Base-by-base conservation (phyloP, 2,888 invertebrate species). In the Drosophila gaucha region DNA sequence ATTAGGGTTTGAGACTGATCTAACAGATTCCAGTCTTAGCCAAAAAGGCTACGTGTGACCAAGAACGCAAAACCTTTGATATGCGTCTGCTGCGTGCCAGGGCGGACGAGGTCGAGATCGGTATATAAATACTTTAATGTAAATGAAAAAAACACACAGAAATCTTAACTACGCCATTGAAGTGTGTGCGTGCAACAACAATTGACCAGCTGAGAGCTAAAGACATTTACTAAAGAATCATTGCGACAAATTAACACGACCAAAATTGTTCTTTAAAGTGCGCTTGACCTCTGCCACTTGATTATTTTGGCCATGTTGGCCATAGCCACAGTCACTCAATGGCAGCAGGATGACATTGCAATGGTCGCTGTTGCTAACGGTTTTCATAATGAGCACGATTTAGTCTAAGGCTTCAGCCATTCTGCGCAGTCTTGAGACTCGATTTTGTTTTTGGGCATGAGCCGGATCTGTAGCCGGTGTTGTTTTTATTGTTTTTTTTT, bases 271-370 rank as follows among this genome's bases (percentile, higher is more conserved):
- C 85, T 73, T 73, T 65, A 47, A 67, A 73, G 67, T 76, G 65
- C 62, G 67, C 70, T 74, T 63, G 83, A 83, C 83, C 88, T 87
- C 50, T 83, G 71, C 0, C 49, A 44, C 52, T 43, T 35, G 46
- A 78, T 78, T 66, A 63, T 82, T 67, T 65, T 72, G 79, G 58
- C 83, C 85, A 83, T 80, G 80, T 49, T 66, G 36, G 38, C n/a
- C n/a, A 10, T 5, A 33, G 38, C 12, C 10, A 35, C 43, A 36
- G 36, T 47, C 22, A 41, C 24, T 60, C 52, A 62, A 63, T 63
- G 50, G 28, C 63, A 62, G 4, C 35, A 69, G 52, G 47, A 67
- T 68, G 54, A 14, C 62, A 63, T 68, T 60, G 55, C 41, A 14
- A 2, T 38, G 35, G 55, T 22, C 31, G 58, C 50, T 46, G 55